Percentiles rank a stretch among this genome's conserved stretches.
These are phyloP conservation scores for Rhingia rostrata DNA, from an alignment of 2,888 invertebrate genomes.

Conservation along the genomic window DNA sequence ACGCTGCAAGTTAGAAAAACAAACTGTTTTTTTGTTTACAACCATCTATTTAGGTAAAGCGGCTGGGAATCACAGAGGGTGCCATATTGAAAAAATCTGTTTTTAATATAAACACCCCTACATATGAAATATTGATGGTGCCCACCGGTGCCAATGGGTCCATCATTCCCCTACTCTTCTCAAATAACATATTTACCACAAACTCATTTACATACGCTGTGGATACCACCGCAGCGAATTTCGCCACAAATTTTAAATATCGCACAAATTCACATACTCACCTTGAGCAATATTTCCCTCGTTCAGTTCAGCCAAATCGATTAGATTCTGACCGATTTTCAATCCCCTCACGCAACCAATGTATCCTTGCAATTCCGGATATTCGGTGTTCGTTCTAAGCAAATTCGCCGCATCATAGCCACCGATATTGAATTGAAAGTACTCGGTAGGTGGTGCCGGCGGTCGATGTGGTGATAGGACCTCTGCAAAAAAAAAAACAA, in stretches of 20 bases:
- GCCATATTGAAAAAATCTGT: too few species aligned
- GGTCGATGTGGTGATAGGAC: conserved; percentile 94
- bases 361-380: conserved; percentile 87
- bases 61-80: too few species aligned
- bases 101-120: too few species aligned
- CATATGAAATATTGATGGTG: too few species aligned
- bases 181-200: not conserved
- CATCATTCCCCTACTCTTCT: not conserved
- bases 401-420: conserved; percentile 91
- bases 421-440: conserved; percentile 94
- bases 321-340: conserved; percentile 91
- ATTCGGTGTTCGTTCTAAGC: conserved; percentile 84
- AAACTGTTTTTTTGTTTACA: too few species aligned
- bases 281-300: conserved; percentile 88
- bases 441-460: conserved; percentile 93
- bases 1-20: too few species aligned
- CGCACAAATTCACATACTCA: conserved; percentile 79
- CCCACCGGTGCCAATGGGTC: not conserved
- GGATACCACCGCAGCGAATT: not conserved
- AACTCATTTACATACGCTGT: not conserved
- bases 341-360: conserved; percentile 94
- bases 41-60: too few species aligned
- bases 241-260: not conserved
- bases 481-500: conserved; percentile 85
- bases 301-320: conserved; percentile 90